Percentiles rank a stretch among this genome's conserved stretches.
Conservation (phyloP, 2,888 invertebrate genomes). For the Cantharis rufa region DNA sequence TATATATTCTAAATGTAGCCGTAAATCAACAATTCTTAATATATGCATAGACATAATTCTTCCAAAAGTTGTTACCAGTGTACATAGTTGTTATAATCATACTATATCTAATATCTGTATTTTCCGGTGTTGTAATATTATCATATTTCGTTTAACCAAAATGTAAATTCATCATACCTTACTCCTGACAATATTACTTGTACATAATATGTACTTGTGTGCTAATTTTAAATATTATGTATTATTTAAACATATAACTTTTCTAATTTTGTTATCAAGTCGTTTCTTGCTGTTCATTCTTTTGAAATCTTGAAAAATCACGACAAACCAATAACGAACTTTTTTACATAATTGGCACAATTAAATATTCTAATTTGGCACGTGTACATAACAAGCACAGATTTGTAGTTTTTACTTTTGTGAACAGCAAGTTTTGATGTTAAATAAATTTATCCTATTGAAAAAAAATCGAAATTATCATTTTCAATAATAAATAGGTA, state of each 20-base stretch:
- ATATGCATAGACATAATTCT: constrained; percentile 13
- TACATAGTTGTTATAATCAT: constrained; percentile 24
- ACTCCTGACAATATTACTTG: constrained; percentile 28
- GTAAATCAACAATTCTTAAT: constrained; percentile 14
- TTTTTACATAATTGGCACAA: not conserved
- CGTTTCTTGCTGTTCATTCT: constrained; percentile 1
- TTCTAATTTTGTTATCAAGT: not conserved
- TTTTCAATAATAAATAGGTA: not conserved
- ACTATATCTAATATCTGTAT: constrained; percentile 2
- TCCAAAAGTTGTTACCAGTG: constrained; percentile 24
- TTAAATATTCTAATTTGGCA: not conserved
- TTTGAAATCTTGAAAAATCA: not conserved
- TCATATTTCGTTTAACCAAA: not conserved
- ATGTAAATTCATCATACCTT: constrained; percentile 13
- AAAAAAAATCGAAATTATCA: not conserved
- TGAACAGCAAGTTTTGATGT: constrained; percentile 1
- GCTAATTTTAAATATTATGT: constrained; percentile 3
- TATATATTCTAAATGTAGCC: constrained; percentile 23
- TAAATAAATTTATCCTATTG: not conserved
- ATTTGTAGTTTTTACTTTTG: not conserved
- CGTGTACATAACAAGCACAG: constrained; percentile 20
- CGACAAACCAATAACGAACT: not conserved
- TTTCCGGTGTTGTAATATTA: constrained; percentile 3
- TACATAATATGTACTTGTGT: constrained; percentile 11
- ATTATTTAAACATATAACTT: not conserved